Percentiles rank a stretch among this genome's conserved stretches.
These are phyloP conservation scores for Calliopsis andreniformis DNA, from an alignment of 1,140 invertebrate species.

Conservation along the genomic window DNA sequence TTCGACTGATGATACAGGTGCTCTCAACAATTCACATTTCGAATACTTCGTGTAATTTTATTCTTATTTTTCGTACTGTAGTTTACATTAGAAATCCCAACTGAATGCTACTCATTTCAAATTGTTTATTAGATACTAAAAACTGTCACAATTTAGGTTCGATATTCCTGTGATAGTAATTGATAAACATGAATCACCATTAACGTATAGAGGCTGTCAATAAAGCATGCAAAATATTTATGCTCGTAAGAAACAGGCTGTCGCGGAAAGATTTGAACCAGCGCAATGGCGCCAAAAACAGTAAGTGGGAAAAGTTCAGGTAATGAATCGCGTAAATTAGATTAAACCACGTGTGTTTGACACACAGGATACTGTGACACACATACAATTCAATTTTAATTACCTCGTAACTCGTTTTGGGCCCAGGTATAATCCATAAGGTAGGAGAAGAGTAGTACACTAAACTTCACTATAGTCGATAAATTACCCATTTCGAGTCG, in stretches of 20 bases:
- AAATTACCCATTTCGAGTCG: conserved; percentile 77
- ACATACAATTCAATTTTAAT: conserved; percentile 5
- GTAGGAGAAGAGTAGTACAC: conserved; percentile 72
- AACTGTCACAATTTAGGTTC: no score
- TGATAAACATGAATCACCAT: no score
- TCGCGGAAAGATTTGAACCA: not conserved
- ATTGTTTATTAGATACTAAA: no score
- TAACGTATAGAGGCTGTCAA: not conserved
- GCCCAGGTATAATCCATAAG: conserved; percentile 75
- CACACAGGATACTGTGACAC: not conserved
- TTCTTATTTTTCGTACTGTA: no score
- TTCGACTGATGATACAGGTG: no score
- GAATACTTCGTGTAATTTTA: no score
- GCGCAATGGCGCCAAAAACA: not conserved
- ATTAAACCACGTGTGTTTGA: conserved; percentile 27
- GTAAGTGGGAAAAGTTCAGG: not conserved
- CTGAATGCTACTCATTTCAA: no score
- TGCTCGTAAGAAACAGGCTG: not conserved
- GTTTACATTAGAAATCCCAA: no score
- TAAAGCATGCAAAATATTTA: not conserved
- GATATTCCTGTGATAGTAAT: no score
- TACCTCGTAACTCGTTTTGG: conserved; percentile 72
- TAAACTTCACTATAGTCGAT: conserved; percentile 74
- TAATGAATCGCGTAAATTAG: not conserved
- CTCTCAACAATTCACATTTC: no score